A percentile compares a stretch with the other conserved stretches of the same genome.
Evolutionary conservation across 2,888 invertebrate genomes (phyloP).

Genomic region (Autographa pulchrina): DNA sequence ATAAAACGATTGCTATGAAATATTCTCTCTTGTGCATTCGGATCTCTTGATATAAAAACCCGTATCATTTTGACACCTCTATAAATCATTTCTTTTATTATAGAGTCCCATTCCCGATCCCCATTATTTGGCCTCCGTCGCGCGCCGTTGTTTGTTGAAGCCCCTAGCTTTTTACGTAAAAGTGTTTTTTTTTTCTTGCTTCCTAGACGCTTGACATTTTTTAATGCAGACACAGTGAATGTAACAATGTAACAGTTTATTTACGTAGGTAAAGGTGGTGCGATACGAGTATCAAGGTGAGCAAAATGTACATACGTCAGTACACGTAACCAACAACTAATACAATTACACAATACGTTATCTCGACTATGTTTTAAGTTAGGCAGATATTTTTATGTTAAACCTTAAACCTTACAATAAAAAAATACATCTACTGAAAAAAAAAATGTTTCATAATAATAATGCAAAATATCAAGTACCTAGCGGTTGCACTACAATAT

Average conservation of each 20-base stretch:
- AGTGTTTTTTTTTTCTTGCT: conserved; percentile 65
- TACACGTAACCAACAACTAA: conserved; percentile 16
- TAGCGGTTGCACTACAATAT: conserved; percentile 3
- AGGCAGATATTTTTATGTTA: neutral
- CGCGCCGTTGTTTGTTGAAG: conserved; percentile 68
- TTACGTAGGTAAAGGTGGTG: conserved; percentile 33
- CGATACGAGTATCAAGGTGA: conserved; percentile 45
- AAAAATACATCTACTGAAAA: neutral
- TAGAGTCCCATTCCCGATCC: conserved; percentile 73
- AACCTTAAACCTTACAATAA: neutral
- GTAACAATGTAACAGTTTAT: conserved; percentile 34
- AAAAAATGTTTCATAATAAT: neutral
- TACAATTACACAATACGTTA: conserved; percentile 14
- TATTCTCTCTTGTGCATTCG: neutral
- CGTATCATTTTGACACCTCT: conserved; percentile 74
- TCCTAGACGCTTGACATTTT: conserved; percentile 49
- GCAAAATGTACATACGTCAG: conserved; percentile 37
- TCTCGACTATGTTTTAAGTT: neutral
- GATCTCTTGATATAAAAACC: conserved; percentile 56
- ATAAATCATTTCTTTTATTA: conserved; percentile 86
- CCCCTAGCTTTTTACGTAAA: conserved; percentile 69
- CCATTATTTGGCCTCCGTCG: conserved; percentile 40
- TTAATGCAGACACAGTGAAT: conserved; percentile 36
- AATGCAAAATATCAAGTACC: neutral
- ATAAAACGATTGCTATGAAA: conserved; percentile 6